These are phyloP conservation scores for Carassius auratus DNA, from an alignment of 2,113 vertebrate genomes.

Conservation along the genomic window DNA sequence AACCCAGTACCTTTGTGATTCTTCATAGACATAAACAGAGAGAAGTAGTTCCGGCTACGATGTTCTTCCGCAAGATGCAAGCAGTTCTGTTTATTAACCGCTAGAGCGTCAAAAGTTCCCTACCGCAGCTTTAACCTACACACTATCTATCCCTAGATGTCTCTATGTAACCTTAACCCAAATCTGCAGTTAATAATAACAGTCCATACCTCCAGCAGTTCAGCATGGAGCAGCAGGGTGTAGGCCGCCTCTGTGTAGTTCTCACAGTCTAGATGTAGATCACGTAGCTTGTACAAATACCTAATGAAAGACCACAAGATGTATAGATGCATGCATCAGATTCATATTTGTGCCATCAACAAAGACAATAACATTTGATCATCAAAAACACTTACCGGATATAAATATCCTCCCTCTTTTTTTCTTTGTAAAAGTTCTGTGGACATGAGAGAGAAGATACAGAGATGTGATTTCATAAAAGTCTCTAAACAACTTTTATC, in stretches of 20 bases:
- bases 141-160: background rate
- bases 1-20: too few relatives aligned
- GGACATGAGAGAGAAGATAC: constrained; percentile 33
- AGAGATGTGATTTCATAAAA: too few relatives aligned
- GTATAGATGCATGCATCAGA: background rate
- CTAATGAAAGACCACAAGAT: constrained; percentile 64
- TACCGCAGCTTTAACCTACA: too few relatives aligned
- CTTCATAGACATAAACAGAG: too few relatives aligned
- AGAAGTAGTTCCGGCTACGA: too few relatives aligned
- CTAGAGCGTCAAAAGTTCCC: too few relatives aligned
- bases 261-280: constrained; percentile 91
- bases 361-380: background rate
- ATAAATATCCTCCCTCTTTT: constrained; percentile 97
- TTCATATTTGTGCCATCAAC: background rate
- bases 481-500: background rate
- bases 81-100: too few relatives aligned
- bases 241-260: constrained; percentile 93
- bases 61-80: too few relatives aligned
- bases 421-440: constrained; percentile 97
- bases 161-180: background rate
- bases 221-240: constrained; percentile 89
- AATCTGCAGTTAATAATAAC: background rate
- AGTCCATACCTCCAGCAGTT: constrained; percentile 86
- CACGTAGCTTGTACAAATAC: constrained; percentile 96
- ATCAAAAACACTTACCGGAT: constrained; percentile 81